Conservation (phyloP, 1,140 invertebrate genomes). For the Heliconius himera region DNA sequence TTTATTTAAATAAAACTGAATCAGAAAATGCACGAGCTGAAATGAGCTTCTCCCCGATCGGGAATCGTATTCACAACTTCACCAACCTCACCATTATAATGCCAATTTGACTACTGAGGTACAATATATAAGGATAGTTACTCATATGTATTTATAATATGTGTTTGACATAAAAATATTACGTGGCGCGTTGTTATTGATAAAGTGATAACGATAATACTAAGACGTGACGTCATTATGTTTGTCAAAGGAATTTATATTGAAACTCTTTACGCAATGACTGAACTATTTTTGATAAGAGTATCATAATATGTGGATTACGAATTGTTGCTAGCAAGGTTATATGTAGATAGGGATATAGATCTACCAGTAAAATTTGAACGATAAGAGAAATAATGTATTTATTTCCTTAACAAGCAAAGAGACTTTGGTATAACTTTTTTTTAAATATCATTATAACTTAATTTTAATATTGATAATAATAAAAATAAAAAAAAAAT, state of each 20-base stretch:
- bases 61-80: too few species aligned
- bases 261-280: not conserved
- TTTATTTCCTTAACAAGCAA: not conserved
- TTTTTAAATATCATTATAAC: too few species aligned
- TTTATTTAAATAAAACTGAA: too few species aligned
- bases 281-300: slow-evolving; percentile 7
- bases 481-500: too few species aligned
- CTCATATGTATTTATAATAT: not conserved
- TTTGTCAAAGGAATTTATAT: slow-evolving; percentile 7
- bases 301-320: slow-evolving; percentile 1
- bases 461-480: too few species aligned
- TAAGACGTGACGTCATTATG: not conserved
- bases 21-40: too few species aligned
- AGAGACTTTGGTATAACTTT: too few species aligned
- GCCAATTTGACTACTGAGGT: not conserved
- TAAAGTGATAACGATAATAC: not conserved
- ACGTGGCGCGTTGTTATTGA: not conserved
- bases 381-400: not conserved
- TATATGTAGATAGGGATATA: not conserved
- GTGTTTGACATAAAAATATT: not conserved
- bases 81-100: too few species aligned
- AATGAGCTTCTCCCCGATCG: too few species aligned
- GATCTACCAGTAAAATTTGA: not conserved
- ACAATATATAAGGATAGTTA: not conserved
- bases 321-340: not conserved